Evolutionary conservation across 2,797 vertebrate species (phyloP).

Genomic region (Lagodon rhomboides): DNA sequence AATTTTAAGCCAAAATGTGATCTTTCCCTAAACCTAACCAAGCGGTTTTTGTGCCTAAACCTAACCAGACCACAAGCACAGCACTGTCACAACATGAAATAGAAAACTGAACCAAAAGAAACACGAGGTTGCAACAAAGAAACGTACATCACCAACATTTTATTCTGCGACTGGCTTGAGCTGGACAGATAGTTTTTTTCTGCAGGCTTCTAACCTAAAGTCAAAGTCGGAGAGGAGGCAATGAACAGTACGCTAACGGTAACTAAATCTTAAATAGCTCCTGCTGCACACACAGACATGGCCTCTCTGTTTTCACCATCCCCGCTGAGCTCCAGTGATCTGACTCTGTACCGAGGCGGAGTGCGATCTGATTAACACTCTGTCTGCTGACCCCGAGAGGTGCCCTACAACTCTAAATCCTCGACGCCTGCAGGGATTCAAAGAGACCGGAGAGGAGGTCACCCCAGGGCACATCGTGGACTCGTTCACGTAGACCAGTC

Average conservation of each 20-base stretch:
- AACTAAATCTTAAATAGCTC: conserved; percentile 55
- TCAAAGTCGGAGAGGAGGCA: conserved; percentile 41
- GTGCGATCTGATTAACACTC: conserved; percentile 68
- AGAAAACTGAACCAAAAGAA: no score
- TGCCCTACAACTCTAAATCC: conserved; percentile 62
- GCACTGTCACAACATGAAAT: no score
- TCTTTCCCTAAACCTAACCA: no score
- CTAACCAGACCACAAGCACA: no score
- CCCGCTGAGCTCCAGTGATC: conserved; percentile 49
- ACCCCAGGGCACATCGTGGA: conserved; percentile 59
- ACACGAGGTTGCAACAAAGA: no score
- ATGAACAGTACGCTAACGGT: conserved; percentile 34
- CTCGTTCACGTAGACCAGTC: conserved; percentile 35
- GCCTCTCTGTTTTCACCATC: conserved; percentile 43
- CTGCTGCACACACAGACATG: conserved; percentile 30
- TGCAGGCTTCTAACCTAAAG: conserved; percentile 14
- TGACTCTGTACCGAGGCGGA: conserved; percentile 33
- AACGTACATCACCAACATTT: no score
- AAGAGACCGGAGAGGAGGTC: conserved; percentile 53
- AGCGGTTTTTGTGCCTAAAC: no score
- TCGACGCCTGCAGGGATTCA: conserved; percentile 48
- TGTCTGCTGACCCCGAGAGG: conserved; percentile 59
- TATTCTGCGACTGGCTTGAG: not conserved
- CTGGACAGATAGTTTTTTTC: conserved; percentile 17
- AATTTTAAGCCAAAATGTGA: no score